Evolutionary conservation across 2,797 vertebrate genomes (phyloP).

Genomic region (Parauchenoglanis punctatus): DNA sequence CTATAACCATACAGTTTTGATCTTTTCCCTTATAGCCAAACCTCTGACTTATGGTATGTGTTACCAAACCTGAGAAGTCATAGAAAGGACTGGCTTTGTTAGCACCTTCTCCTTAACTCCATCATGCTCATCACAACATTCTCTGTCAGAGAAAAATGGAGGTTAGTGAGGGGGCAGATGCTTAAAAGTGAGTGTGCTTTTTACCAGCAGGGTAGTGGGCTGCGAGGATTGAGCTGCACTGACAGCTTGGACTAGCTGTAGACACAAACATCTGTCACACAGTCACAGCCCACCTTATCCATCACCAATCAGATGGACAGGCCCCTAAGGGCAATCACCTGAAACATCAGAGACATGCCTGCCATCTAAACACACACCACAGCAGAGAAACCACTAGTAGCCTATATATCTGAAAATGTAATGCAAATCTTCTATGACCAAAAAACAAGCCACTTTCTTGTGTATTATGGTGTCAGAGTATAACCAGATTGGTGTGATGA

Average conservation of each 20-base stretch:
- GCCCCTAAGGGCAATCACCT: slow-evolving; percentile 48
- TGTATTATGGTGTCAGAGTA: slow-evolving; percentile 4
- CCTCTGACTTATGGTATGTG: background rate
- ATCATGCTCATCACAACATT: background rate
- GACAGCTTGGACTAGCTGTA: slow-evolving; percentile 66
- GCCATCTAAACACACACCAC: slow-evolving; percentile 41
- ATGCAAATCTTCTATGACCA: background rate
- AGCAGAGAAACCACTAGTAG: slow-evolving; percentile 10
- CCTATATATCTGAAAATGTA: background rate
- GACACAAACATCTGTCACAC: slow-evolving; percentile 68
- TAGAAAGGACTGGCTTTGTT: slow-evolving; percentile 14
- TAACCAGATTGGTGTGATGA: background rate
- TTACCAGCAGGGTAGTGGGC: slow-evolving; percentile 37
- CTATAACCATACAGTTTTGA: background rate
- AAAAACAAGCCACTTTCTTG: background rate
- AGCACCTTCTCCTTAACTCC: slow-evolving; percentile 20
- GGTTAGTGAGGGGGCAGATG: slow-evolving; percentile 41
- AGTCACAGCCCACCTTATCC: slow-evolving; percentile 54
- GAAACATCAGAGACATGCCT: slow-evolving; percentile 37
- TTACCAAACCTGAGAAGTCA: slow-evolving; percentile 5
- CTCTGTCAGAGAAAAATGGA: slow-evolving; percentile 52
- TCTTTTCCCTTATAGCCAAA: slow-evolving; percentile 3
- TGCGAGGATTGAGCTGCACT: slow-evolving; percentile 45
- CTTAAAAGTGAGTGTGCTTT: slow-evolving; percentile 41
- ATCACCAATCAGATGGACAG: slow-evolving; percentile 56